These are phyloP conservation scores for Nymphicus hollandicus DNA, from an alignment of 2,113 vertebrate species.

Conservation along the genomic window DNA sequence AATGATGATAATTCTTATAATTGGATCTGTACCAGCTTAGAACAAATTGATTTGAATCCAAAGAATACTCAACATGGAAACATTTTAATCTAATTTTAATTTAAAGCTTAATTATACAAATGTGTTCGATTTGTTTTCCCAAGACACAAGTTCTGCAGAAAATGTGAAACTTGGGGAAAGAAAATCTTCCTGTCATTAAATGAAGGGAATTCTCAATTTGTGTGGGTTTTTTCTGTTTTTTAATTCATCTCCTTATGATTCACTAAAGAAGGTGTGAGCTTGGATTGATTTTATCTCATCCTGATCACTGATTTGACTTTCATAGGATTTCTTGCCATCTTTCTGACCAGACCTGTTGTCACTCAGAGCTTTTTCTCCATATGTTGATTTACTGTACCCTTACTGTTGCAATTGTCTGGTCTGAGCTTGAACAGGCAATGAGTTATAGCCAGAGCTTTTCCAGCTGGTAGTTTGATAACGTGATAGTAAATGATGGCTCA, in stretches of 20 bases:
- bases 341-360: not conserved
- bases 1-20: conserved; percentile 16
- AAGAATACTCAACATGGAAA: not conserved
- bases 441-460: not conserved
- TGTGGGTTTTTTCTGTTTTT: not conserved
- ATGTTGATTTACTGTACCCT: not conserved
- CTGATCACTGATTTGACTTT: not conserved
- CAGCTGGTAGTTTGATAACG: not conserved
- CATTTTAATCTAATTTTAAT: not conserved
- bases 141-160: not conserved
- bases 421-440: not conserved
- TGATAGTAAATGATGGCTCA: not conserved
- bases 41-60: not conserved
- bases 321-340: not conserved
- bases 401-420: not conserved
- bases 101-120: not conserved
- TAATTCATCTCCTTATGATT: not conserved
- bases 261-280: not conserved
- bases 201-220: not conserved
- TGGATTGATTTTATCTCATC: not conserved
- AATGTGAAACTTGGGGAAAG: not conserved
- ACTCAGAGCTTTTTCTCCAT: not conserved
- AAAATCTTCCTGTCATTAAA: not conserved
- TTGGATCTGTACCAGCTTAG: not conserved
- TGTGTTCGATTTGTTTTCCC: not conserved